Conservation (phyloP, 2,888 invertebrate genomes). For the Tenthredo distinguenda region DNA sequence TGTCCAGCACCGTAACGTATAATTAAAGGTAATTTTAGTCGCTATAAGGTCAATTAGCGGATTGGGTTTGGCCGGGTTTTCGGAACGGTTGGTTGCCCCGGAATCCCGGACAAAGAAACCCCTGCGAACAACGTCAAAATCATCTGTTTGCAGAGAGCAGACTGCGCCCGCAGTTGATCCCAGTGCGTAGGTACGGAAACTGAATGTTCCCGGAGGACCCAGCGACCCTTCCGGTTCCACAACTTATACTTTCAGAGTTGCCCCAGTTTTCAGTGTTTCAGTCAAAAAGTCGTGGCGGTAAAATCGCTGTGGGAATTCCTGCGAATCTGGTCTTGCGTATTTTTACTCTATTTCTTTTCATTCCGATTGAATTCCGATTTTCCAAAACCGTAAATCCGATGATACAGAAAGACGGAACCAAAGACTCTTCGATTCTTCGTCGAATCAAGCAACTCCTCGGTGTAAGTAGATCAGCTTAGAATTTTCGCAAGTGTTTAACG, state of each 20-base stretch:
- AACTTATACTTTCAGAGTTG: not conserved
- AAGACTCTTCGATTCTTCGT: too few relatives aligned
- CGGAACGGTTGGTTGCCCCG: conserved; percentile 6
- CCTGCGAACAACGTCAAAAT: conserved; percentile 1
- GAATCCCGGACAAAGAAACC: not conserved
- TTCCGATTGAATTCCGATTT: too few relatives aligned
- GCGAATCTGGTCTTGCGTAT: too few relatives aligned
- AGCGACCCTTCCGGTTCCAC: conserved; percentile 32
- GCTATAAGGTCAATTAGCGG: not conserved
- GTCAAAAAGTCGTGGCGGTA: not conserved
- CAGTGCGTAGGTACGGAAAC: conserved; percentile 64
- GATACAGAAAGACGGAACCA: too few relatives aligned
- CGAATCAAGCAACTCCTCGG: too few relatives aligned
- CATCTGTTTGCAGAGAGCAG: conserved; percentile 58
- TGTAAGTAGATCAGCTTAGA: too few relatives aligned
- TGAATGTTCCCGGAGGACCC: conserved; percentile 59
- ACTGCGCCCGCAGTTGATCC: conserved; percentile 67
- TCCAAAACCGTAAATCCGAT: too few relatives aligned
- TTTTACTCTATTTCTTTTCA: too few relatives aligned
- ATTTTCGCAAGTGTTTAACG: too few relatives aligned
- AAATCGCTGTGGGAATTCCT: not conserved
- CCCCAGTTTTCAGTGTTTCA: not conserved
- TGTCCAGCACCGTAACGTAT: conserved; percentile 9
- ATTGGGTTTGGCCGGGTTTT: not conserved
- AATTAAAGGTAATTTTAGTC: conserved; percentile 19